phyloP scores from a whole-genome alignment of 2,113 vertebrate species.

The Euleptes europaea region DNA sequence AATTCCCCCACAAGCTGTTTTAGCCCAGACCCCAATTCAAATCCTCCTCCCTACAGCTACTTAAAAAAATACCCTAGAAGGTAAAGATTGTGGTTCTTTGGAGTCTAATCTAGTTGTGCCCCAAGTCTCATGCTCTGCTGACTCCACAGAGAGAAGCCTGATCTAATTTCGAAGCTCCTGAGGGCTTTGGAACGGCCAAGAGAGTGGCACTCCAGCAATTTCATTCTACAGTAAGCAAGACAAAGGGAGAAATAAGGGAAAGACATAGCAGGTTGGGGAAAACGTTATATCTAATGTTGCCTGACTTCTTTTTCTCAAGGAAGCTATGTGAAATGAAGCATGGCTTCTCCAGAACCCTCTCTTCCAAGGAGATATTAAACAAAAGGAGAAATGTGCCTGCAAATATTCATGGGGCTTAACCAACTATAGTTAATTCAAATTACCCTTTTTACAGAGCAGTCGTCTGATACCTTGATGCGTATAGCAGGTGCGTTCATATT shows the following conservation, averaged over 20 bases:
- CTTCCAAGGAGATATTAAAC: conserved; percentile 17
- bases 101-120: background rate
- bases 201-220: conserved; percentile 28
- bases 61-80: too few relatives aligned
- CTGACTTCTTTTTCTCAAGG: conserved; percentile 32
- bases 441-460: conserved; percentile 31
- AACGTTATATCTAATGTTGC: conserved; percentile 29
- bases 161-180: background rate
- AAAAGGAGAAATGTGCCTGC: conserved; percentile 6
- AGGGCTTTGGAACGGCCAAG: conserved; percentile 3
- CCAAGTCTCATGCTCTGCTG: background rate
- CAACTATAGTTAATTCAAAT: conserved; percentile 49
- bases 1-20: too few relatives aligned
- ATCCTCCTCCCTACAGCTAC: too few relatives aligned
- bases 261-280: conserved; percentile 15
- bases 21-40: too few relatives aligned
- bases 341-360: conserved; percentile 7
- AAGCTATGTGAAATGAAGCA: conserved; percentile 26
- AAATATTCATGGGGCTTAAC: conserved; percentile 33
- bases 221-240: conserved; percentile 28
- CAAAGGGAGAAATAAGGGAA: conserved; percentile 20
- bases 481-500: conserved; percentile 32
- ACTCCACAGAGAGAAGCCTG: conserved; percentile 30
- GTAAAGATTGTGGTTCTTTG: too few relatives aligned
- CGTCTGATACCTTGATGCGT: conserved; percentile 22